These are phyloP conservation scores for Gastrophysa polygoni DNA, from an alignment of 2,888 invertebrate genomes.

Conservation along the genomic window DNA sequence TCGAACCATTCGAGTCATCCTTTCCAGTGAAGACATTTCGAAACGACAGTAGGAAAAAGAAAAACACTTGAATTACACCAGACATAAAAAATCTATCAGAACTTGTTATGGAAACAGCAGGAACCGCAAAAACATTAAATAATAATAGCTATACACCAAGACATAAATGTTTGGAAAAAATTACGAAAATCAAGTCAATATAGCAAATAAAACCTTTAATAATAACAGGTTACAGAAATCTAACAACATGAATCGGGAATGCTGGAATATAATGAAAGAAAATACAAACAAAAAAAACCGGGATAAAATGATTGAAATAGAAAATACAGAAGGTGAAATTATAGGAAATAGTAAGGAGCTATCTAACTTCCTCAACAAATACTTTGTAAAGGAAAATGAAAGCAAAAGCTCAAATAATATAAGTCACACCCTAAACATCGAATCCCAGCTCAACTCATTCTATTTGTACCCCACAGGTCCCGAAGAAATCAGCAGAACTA, in stretches of 20 bases:
- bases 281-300: not conserved
- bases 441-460: not conserved
- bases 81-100: slow-evolving; percentile 8
- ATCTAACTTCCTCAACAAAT: slow-evolving; percentile 3
- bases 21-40: slow-evolving; percentile 6
- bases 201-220: slow-evolving; percentile 7
- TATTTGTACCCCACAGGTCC: not conserved
- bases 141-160: not conserved
- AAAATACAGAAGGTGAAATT: slow-evolving; percentile 8
- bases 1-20: slow-evolving; percentile 9
- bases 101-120: slow-evolving; percentile 9
- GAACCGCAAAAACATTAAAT: slow-evolving; percentile 5
- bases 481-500: slow-evolving; percentile 5
- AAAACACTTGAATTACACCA: slow-evolving; percentile 9
- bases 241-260: slow-evolving; percentile 7
- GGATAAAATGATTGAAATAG: slow-evolving; percentile 3
- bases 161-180: slow-evolving; percentile 1
- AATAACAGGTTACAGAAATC: slow-evolving; percentile 3
- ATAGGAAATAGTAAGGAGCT: slow-evolving; percentile 9
- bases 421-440: not conserved
- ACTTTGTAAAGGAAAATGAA: slow-evolving; percentile 6
- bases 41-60: slow-evolving; percentile 10
- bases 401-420: slow-evolving; percentile 2
- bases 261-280: slow-evolving; percentile 7
- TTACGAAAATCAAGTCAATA: slow-evolving; percentile 7